Conservation (phyloP, 2,797 vertebrate genomes). For the Geotrypetes seraphini region DNA sequence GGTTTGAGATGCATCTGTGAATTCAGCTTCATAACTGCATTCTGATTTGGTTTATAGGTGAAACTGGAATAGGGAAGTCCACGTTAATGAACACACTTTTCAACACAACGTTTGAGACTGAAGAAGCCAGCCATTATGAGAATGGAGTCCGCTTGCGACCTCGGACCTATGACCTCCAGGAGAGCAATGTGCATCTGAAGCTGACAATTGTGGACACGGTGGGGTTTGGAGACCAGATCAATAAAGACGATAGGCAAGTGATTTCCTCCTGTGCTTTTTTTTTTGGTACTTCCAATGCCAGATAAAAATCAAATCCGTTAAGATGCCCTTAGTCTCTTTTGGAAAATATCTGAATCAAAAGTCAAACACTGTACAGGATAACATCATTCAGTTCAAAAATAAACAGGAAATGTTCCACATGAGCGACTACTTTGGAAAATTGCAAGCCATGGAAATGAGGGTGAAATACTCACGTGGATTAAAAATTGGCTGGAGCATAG, state of each 20-base stretch:
- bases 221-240: conserved; percentile 95
- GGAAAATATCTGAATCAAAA: no score
- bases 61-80: conserved; percentile 95
- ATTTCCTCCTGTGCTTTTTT: no score
- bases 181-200: conserved; percentile 93
- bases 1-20: background rate
- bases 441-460: no score
- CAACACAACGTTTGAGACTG: conserved; percentile 93
- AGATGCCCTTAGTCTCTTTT: no score
- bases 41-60: conserved; percentile 52
- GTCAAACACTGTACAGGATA: no score
- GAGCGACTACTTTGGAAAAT: no score
- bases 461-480: no score
- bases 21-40: background rate
- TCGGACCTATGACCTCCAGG: conserved; percentile 84
- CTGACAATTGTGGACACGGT: conserved; percentile 91
- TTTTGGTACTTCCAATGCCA: no score
- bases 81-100: conserved; percentile 97
- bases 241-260: conserved; percentile 94
- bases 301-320: no score
- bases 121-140: conserved; percentile 92
- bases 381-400: no score
- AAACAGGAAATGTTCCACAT: no score
- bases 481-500: no score
- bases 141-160: conserved; percentile 78